Conservation (phyloP, 2,113 vertebrate genomes). For the Myotis davidii region DNA sequence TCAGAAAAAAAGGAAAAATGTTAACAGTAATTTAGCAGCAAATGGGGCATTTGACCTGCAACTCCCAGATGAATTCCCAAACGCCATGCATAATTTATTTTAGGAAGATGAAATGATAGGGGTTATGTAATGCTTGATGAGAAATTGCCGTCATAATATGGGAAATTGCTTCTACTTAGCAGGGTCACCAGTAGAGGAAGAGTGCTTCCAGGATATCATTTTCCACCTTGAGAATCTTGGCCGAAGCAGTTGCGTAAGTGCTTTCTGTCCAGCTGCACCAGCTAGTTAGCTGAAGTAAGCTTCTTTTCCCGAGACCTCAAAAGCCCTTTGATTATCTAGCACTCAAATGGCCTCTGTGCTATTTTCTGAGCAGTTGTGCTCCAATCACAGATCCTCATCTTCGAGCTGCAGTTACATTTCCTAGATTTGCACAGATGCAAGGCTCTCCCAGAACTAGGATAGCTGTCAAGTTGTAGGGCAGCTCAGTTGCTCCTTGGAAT, state of each 20-base stretch:
- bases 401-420: neutral
- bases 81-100: slow-evolving; percentile 69
- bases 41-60: slow-evolving; percentile 58
- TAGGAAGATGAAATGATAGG: slow-evolving; percentile 45
- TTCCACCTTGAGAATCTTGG: slow-evolving; percentile 51
- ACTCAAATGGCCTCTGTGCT: neutral
- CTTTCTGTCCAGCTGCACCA: neutral
- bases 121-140: slow-evolving; percentile 46
- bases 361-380: neutral
- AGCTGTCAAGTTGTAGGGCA: slow-evolving; percentile 50
- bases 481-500: slow-evolving; percentile 62
- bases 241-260: neutral
- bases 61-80: neutral
- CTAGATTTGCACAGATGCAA: slow-evolving; percentile 45
- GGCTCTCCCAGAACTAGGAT: slow-evolving; percentile 4
- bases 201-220: neutral
- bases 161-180: slow-evolving; percentile 44
- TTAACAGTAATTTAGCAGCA: slow-evolving; percentile 57
- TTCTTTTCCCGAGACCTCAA: neutral
- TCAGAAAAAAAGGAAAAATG: slow-evolving; percentile 41
- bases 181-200: slow-evolving; percentile 21
- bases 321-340: neutral
- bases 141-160: slow-evolving; percentile 32
- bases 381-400: neutral
- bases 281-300: neutral